A percentile compares a stretch with the other conserved stretches of the same genome.
These are phyloP conservation scores for Calameuta idolon DNA, from an alignment of 2,888 invertebrate species.

Conservation along the genomic window DNA sequence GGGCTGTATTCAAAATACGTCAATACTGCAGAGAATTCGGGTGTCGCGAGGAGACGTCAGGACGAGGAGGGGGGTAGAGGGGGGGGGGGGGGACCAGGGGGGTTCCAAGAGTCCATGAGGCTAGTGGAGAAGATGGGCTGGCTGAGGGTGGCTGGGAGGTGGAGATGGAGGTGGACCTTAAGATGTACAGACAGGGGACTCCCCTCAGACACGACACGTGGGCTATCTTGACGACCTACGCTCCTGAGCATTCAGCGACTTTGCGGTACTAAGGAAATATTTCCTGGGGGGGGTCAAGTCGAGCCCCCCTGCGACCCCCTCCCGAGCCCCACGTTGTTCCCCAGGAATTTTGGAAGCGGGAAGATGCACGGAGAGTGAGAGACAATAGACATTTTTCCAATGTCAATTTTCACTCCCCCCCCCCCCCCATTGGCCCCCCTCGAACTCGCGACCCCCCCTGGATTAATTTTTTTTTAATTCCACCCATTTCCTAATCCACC, in stretches of 20 bases:
- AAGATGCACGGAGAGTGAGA: not conserved
- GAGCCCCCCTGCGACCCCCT: no score
- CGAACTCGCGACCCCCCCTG: not conserved
- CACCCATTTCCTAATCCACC: not conserved
- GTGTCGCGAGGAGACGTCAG: slow-evolving; percentile 23
- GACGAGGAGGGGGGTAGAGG: no score
- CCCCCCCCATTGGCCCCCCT: no score
- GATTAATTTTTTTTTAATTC: not conserved
- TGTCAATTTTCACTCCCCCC: not conserved
- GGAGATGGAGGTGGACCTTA: not conserved
- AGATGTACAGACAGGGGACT: not conserved
- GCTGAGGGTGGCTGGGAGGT: not conserved
- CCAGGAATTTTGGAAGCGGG: not conserved
- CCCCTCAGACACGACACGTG: slow-evolving; percentile 1
- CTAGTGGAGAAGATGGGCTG: not conserved
- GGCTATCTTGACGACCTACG: slow-evolving; percentile 6
- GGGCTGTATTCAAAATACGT: slow-evolving; percentile 53
- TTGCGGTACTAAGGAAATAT: not conserved
- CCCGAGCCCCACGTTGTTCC: not conserved
- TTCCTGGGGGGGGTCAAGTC: not conserved
- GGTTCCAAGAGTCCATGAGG: not conserved
- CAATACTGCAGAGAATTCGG: slow-evolving; percentile 47
- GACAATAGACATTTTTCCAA: not conserved
- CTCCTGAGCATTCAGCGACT: not conserved
- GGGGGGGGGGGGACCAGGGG: no score